These are phyloP conservation scores for Montipora cactus DNA, from an alignment of 64 coral and sea anemone genomes.

Conservation along the genomic window DNA sequence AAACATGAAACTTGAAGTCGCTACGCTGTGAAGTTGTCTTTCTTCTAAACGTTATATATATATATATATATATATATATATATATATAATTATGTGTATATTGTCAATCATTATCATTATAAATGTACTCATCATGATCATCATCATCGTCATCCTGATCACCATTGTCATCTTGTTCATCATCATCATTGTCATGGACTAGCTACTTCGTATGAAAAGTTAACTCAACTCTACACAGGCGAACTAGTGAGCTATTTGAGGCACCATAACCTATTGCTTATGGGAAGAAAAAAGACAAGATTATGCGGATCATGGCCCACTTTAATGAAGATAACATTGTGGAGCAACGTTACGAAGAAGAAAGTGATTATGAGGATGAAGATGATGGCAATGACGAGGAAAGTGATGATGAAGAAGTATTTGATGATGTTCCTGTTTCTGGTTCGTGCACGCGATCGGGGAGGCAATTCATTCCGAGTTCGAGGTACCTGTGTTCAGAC, in stretches of 20 bases:
- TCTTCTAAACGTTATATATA: no score
- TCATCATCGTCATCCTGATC: no score
- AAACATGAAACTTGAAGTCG: no score
- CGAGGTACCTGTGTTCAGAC: conserved; percentile 65
- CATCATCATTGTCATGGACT: no score
- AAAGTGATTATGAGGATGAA: conserved; percentile 43
- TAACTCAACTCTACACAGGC: background rate
- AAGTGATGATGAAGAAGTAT: conserved; percentile 57
- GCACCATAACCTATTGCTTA: background rate
- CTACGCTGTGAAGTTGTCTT: no score
- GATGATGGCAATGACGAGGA: conserved; percentile 48
- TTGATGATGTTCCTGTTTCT: conserved; percentile 17
- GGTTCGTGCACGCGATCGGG: conserved; percentile 53
- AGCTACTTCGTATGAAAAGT: background rate
- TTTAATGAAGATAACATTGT: conserved; percentile 52
- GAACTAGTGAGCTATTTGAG: conserved; percentile 20
- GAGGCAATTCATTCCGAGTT: conserved; percentile 56
- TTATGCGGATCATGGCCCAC: conserved; percentile 66
- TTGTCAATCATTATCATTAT: no score
- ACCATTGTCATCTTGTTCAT: no score
- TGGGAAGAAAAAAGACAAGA: conserved; percentile 42
- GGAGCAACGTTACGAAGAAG: conserved; percentile 30
- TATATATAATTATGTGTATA: no score
- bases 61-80: no score
- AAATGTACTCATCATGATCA: no score